Evolutionary conservation across 1,140 invertebrate genomes (phyloP).

Genomic region (Pseudomyrmex pallidus): DNA sequence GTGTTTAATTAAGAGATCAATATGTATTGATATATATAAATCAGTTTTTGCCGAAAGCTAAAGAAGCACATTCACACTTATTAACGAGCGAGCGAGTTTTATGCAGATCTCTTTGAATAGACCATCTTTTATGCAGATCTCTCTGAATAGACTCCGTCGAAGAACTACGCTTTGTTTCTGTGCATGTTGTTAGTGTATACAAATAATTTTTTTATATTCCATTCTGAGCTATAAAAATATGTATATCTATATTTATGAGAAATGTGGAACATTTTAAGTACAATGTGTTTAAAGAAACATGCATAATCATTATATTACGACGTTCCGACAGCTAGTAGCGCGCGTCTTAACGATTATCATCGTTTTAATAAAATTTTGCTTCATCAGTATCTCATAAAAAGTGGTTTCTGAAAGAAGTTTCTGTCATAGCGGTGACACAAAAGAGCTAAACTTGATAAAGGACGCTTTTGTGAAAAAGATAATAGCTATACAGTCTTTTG

Average conservation of each 20-base stretch:
- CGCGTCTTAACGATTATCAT: slow-evolving; percentile 45
- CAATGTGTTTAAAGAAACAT: slow-evolving; percentile 5
- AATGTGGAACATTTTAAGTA: neutral
- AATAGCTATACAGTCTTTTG: slow-evolving; percentile 11
- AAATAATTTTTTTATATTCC: slow-evolving; percentile 18
- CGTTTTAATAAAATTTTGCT: slow-evolving; percentile 57
- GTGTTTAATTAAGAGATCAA: slow-evolving; percentile 3
- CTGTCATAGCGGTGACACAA: slow-evolving; percentile 34
- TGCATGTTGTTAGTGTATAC: neutral
- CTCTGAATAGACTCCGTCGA: slow-evolving; percentile 7
- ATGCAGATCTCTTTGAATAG: slow-evolving; percentile 15
- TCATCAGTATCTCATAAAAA: slow-evolving; percentile 53
- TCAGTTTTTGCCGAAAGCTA: neutral
- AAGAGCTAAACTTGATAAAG: slow-evolving; percentile 55
- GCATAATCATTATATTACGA: slow-evolving; percentile 17
- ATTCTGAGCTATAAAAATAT: too few relatives aligned
- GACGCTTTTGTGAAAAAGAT: slow-evolving; percentile 37
- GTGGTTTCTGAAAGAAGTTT: slow-evolving; percentile 46
- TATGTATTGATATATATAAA: neutral
- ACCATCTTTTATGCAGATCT: neutral
- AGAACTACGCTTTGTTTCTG: slow-evolving; percentile 3
- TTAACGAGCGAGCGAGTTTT: slow-evolving; percentile 2
- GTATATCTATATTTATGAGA: neutral
- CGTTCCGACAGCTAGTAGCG: slow-evolving; percentile 31
- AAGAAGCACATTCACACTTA: neutral